Base-by-base conservation (phyloP, 2,888 invertebrate genomes). In the Clusia tigrina region DNA sequence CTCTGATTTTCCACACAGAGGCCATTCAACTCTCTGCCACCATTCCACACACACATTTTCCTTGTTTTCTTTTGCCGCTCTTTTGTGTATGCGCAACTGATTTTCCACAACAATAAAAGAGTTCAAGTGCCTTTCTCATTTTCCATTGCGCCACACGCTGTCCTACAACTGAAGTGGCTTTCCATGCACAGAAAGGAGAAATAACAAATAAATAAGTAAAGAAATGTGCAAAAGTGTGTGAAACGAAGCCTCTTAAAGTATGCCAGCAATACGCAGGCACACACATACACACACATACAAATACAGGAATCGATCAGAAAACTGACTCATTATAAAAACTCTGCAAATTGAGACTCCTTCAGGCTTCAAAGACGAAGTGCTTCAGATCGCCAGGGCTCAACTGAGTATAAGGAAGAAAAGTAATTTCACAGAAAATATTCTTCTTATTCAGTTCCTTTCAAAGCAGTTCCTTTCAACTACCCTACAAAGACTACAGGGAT, bases 11-110 rank as follows among this genome's bases (percentile, higher is more conserved):
- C n/a, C 48, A n/a, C 25, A 18, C 2, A 32, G 22, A 26, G 26
- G 20, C 18, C 32, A 26, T 25, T 54, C 23, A 24, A 58, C 26
- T 15, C 32, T 3, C 3, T 32, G 55, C 55, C 5, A 17, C 20
- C 37, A 55, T 55, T 55, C 37, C 37, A 55, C 55, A 37, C 53
- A 23, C n/a, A 22, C 22, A 38, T 55, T 37, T 54, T 38, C 55
- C 38, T 38, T 38, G n/a, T 55, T 54, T 53, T 54, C 24, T 62
- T 52, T 46, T 48, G n/a, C 26, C 64, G 74, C 74, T n/a, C n/a
- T 71, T 74, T 74, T 74, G 75, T 75, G 77, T 75, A 73, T 75
- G 77, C 75, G 75, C 75, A 76, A 62, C 57, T 58, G 66, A 74
- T 73, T 75, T 75, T 75, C 74, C 75, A 75, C 62, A 71, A 73